Percentiles rank a stretch among this genome's conserved stretches.
Conservation (phyloP, 2,888 invertebrate species). For the Spodoptera picta region DNA sequence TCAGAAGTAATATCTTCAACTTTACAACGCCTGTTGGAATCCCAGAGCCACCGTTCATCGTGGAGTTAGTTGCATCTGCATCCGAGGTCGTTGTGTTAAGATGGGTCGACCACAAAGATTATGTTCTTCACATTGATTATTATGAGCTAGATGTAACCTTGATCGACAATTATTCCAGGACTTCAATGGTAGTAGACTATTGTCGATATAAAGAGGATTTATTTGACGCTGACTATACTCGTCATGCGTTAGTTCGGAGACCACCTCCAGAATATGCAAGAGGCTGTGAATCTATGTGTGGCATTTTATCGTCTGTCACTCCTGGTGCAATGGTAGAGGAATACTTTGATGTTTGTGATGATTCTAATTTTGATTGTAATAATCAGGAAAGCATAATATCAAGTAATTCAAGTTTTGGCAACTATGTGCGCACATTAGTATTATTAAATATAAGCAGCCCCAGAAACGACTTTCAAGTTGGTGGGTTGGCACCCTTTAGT, state of each 20-base stretch:
- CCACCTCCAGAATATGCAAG: conserved; percentile 76
- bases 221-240: conserved; percentile 67
- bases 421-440: conserved; percentile 67
- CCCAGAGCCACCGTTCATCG: conserved; percentile 81
- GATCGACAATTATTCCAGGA: conserved; percentile 68
- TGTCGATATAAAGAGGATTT: conserved; percentile 65
- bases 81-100: conserved; percentile 69
- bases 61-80: conserved; percentile 73
- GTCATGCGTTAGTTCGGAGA: conserved; percentile 75
- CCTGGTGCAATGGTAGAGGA: conserved; percentile 75
- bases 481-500: conserved; percentile 76
- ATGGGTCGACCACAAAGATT: conserved; percentile 81
- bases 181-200: conserved; percentile 67
- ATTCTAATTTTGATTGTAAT: conserved; percentile 64
- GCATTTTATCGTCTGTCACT: conserved; percentile 70
- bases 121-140: conserved; percentile 68
- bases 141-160: conserved; percentile 78
- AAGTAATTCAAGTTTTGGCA: conserved; percentile 66
- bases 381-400: conserved; percentile 60
- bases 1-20: conserved; percentile 73
- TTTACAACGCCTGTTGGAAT: conserved; percentile 77
- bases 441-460: conserved; percentile 66
- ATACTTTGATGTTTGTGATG: conserved; percentile 75
- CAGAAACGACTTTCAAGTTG: conserved; percentile 68
- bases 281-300: conserved; percentile 80